Evolutionary conservation across 1,140 invertebrate genomes (phyloP), one percentile per base, ranked within the genome.

Genomic region (Amyelois transitella): DNA sequence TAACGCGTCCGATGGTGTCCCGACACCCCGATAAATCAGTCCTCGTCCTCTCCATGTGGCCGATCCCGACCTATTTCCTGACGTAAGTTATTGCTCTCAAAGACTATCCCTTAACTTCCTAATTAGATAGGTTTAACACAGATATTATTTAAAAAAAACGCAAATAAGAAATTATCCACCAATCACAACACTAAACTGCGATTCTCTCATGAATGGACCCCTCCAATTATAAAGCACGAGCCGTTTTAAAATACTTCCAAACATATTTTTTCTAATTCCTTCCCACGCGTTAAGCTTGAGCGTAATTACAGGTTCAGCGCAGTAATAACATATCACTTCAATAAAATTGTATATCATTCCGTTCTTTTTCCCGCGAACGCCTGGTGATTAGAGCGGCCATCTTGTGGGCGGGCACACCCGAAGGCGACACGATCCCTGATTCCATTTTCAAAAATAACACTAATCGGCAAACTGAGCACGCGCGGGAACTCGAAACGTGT

Each of bases 261-360:
- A 78, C 69, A 76, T 61, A 69, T 77, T 84, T 85, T 86, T 84
- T 84, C 79, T 81, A 81, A 84, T 66, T 70, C 65, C 73, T 87
- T 87, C 81, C 84, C 84, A 87, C 84, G 84, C 77, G 71, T 73
- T 75, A 76, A 73, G 77, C 76, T 78, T 75, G 71, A 68, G 56
- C 67, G 72, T 87, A 87, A 87, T 87, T 79, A 85, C 73, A 75
- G 79, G 81, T 84, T 85, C 72, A 70, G 70, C 64, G 64, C 71
- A n/a, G 76, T 87, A 87, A 87, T 87, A 87, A 87, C 79, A 85
- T 73, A 84, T 86, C 79, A 79, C 76, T 77, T 82, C 79, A 81
- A 81, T 85, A 83, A 87, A 87, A 87, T 87, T 83, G 81, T 86
- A 84, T 86, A 86, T 86, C 81, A 86, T 86, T 85, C 68, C 64